Conservation (phyloP, 2,113 vertebrate genomes). For the Gyps fulvus region DNA sequence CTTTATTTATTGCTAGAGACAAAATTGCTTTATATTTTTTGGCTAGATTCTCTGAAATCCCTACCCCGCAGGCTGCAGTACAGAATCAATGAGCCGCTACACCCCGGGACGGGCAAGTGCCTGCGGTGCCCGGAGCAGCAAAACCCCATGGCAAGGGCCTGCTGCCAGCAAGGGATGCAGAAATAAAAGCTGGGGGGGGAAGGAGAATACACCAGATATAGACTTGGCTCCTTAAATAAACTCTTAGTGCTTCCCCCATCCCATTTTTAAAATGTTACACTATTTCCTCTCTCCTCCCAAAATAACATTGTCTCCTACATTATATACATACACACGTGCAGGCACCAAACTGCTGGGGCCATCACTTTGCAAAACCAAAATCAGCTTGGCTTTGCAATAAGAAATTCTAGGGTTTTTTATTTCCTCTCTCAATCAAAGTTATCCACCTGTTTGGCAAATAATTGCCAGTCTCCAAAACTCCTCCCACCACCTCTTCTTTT, state of each 20-base stretch:
- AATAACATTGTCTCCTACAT: accelerated
- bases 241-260: neutral
- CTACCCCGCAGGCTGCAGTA: accelerated
- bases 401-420: neutral
- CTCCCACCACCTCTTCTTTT: neutral
- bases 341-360: neutral
- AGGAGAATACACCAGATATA: neutral
- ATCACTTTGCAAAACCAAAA: neutral
- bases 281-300: neutral
- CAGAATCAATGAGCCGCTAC: neutral
- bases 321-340: accelerated
- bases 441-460: neutral
- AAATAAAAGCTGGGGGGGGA: neutral
- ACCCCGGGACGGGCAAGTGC: accelerated
- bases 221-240: neutral
- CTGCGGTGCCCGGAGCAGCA: neutral
- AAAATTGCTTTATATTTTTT: neutral
- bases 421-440: neutral
- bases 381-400: neutral
- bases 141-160: neutral
- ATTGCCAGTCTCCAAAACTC: neutral
- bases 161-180: neutral
- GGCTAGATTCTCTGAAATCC: neutral
- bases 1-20: neutral
- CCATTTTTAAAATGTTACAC: neutral